Evolutionary conservation across 35 echinoderm and acorn worm genomes (phyloP).

Genomic region (Ptychodera flava): DNA sequence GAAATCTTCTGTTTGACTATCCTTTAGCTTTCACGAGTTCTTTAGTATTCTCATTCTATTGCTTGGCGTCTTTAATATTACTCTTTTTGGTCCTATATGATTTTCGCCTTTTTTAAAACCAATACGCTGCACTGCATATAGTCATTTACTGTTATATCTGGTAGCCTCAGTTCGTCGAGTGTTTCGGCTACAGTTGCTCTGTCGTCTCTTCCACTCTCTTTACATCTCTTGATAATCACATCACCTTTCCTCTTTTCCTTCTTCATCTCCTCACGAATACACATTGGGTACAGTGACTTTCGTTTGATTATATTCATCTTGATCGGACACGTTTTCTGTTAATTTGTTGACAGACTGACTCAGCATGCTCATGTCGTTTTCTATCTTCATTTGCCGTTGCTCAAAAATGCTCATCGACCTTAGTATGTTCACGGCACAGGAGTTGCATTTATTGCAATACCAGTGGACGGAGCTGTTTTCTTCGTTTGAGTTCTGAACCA

Average conservation of each 20-base stretch:
- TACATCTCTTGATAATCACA: neutral
- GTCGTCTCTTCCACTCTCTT: neutral
- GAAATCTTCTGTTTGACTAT: neutral
- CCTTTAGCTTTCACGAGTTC: neutral
- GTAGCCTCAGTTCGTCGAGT: neutral
- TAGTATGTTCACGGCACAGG: neutral
- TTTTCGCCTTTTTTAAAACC: neutral
- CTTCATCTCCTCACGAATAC: neutral
- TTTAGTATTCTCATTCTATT: neutral
- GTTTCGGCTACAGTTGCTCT: neutral
- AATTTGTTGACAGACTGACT: neutral
- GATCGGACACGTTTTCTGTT: neutral
- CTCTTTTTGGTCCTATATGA: neutral
- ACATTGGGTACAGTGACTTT: neutral
- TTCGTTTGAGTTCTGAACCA: neutral
- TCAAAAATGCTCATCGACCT: neutral
- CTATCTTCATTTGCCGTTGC: neutral
- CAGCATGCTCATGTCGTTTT: neutral
- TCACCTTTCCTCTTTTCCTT: neutral
- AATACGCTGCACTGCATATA: neutral
- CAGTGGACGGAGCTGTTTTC: neutral
- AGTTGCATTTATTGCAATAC: neutral
- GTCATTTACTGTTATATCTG: neutral
- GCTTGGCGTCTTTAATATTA: neutral
- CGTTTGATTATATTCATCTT: neutral